Base-by-base conservation (phyloP, 2,888 invertebrate genomes). In the Drosophila infuscata region DNA sequence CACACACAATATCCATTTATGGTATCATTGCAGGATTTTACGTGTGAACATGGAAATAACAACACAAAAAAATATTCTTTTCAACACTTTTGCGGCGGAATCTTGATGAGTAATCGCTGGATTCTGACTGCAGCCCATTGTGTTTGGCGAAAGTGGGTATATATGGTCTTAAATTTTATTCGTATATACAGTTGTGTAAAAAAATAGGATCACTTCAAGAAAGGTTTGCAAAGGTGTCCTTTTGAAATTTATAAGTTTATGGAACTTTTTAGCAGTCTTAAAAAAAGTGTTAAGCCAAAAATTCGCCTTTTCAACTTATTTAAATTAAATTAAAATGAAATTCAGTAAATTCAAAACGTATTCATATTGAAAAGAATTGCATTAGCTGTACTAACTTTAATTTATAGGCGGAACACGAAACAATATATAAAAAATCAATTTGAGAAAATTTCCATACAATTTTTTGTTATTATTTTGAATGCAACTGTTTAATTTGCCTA, bases 61-160 rank as follows among this genome's bases (percentile, higher is more conserved):
- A 8, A 9, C 3, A 73, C 35, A 3, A 36, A 30, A 17, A 59
- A 46, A 2, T 46, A 29, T 2, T 54, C 17, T 4, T 91, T 83
- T 68, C 79, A 83, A n/a, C 93, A 93, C 67, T 93, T 93, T 73
- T 93, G 93, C 60, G 93, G 93, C 12, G 93, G 92, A n/a, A 89
- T 88, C 54, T 69, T 93, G 43, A 83, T 93, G 6, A 88, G 85
- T 58, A 67, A 80, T 1, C 82, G 82, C 4, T 93, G 93, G 92
- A 90, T 93, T 57, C 70, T 93, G 41, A 91, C 92, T 15, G 93
- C 93, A 6, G 93, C 91, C 2, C 93, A 93, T 74, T 93, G 93
- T 60, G 79, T 92, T 36, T 91, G 91, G 88, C 75, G 79, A 36
- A 93, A 92, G 93, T 93, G 72, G 78, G 84, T 79, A 57, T 38